These are phyloP conservation scores for Aptenodytes patagonicus DNA, from an alignment of 2,113 vertebrate species.

Conservation along the genomic window DNA sequence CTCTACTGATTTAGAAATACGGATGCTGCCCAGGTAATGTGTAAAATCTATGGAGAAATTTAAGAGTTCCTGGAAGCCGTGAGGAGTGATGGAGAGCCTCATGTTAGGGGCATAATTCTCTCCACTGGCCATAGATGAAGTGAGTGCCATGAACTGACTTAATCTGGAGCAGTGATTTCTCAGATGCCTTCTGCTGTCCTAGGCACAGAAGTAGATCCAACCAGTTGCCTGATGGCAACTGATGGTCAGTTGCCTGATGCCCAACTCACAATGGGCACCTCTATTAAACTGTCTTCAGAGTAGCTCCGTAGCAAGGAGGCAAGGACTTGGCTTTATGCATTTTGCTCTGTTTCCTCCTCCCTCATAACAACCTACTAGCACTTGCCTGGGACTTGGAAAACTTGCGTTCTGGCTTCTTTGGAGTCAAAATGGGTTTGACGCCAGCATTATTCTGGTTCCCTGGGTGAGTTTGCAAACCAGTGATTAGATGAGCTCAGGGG, in stretches of 20 bases:
- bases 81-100: background rate
- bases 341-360: background rate
- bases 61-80: background rate
- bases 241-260: background rate
- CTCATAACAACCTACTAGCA: background rate
- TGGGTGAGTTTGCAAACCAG: fast-evolving
- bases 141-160: background rate
- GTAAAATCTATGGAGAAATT: background rate
- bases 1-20: background rate
- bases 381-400: background rate
- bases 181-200: background rate
- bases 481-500: background rate
- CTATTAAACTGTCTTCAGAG: background rate
- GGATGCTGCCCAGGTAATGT: background rate
- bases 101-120: background rate
- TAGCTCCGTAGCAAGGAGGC: background rate
- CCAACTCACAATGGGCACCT: background rate
- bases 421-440: background rate
- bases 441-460: too few relatives aligned
- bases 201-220: background rate
- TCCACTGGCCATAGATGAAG: background rate
- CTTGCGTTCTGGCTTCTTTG: background rate
- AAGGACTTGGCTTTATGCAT: background rate
- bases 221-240: background rate
- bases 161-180: background rate